Conservation (phyloP, 2,888 invertebrate genomes). For the Mylabris sibirica region DNA sequence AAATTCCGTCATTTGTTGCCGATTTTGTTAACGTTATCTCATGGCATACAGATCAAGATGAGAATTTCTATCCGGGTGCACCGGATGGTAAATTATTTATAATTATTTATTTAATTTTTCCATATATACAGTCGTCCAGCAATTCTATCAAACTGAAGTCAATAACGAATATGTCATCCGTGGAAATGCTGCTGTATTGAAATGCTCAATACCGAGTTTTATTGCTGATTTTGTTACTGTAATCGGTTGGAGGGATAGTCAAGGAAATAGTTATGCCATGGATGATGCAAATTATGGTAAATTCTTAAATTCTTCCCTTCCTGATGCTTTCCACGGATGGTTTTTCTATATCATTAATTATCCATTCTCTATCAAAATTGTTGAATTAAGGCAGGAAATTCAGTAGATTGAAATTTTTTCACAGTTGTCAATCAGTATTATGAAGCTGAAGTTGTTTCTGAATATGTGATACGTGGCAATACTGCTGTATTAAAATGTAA, state of each 20-base stretch:
- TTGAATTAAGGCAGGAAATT: conserved; percentile 19
- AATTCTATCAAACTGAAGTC: conserved; percentile 90
- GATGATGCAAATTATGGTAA: conserved; percentile 69
- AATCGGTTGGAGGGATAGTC: conserved; percentile 83
- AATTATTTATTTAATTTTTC: conserved; percentile 23
- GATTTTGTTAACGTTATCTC: conserved; percentile 89
- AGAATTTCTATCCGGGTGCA: conserved; percentile 72
- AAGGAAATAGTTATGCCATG: conserved; percentile 76
- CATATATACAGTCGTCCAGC: conserved; percentile 76
- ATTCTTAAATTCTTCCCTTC: background rate
- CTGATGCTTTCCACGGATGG: conserved; percentile 42
- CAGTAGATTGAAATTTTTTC: conserved; percentile 53
- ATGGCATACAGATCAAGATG: conserved; percentile 84
- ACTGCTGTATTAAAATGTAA: conserved; percentile 88
- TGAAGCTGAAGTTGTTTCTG: conserved; percentile 84
- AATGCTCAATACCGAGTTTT: conserved; percentile 89
- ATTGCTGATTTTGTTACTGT: conserved; percentile 91
- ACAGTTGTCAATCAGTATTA: conserved; percentile 88
- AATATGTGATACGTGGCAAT: conserved; percentile 88
- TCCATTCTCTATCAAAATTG: conserved; percentile 1
- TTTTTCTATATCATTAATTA: background rate
- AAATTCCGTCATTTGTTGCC: conserved; percentile 90
- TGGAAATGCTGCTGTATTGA: conserved; percentile 85
- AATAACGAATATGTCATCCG: conserved; percentile 91
- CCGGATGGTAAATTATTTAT: conserved; percentile 51